These are phyloP conservation scores for Leptarthrus brevirostris DNA, from an alignment of 2,888 invertebrate species.

Conservation along the genomic window DNA sequence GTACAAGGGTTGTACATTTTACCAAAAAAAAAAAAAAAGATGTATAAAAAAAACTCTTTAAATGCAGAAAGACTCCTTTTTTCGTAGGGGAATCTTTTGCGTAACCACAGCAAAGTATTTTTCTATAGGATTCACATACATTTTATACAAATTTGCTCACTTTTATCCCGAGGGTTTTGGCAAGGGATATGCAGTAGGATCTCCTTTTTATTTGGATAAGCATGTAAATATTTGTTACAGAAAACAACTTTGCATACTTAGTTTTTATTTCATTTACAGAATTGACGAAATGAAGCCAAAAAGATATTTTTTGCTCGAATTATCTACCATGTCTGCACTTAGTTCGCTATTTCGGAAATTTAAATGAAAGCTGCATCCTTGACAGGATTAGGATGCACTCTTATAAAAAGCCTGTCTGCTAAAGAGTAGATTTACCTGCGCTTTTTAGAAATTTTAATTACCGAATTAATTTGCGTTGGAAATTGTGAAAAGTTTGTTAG, in stretches of 20 bases:
- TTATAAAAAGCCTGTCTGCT: too few species aligned
- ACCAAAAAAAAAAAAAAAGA: background rate
- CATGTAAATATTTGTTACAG: background rate
- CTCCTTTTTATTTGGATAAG: background rate
- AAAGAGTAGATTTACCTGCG: too few species aligned
- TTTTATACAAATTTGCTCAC: background rate
- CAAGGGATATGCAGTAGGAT: background rate
- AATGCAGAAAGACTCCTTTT: constrained; percentile 9
- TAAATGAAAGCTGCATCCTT: too few species aligned
- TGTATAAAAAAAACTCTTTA: constrained; percentile 18
- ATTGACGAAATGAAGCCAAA: too few species aligned
- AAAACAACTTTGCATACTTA: background rate
- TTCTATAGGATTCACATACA: background rate
- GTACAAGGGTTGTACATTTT: constrained; percentile 10
- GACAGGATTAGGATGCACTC: too few species aligned
- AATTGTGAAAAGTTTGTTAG: too few species aligned
- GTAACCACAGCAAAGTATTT: background rate
- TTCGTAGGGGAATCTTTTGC: background rate
- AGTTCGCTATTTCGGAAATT: too few species aligned
- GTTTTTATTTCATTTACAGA: too few species aligned
- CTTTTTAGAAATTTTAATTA: too few species aligned
- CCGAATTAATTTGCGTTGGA: too few species aligned
- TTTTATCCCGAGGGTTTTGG: background rate
- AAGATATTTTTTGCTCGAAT: too few species aligned
- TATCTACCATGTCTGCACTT: too few species aligned